A percentile compares a stretch with the other conserved stretches of the same genome.
These are phyloP conservation scores for Lineus longissimus DNA, from an alignment of 1,140 invertebrate species.

Conservation along the genomic window DNA sequence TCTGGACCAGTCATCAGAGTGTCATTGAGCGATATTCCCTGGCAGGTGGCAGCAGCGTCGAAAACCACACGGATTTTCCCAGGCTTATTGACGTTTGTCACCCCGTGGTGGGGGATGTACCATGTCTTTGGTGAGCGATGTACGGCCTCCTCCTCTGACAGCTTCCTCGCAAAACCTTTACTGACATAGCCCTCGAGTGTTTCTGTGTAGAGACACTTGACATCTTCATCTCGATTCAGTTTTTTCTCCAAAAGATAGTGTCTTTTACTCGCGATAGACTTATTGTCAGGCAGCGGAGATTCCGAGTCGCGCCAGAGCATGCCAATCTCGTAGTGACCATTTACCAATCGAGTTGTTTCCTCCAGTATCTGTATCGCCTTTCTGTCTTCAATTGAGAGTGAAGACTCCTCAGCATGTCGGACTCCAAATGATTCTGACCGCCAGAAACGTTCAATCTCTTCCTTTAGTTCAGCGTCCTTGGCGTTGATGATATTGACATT, in stretches of 20 bases:
- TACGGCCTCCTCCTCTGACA: background rate
- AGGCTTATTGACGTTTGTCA: constrained; percentile 22
- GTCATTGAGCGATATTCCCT: constrained; percentile 32
- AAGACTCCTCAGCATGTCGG: too few relatives aligned
- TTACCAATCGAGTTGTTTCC: background rate
- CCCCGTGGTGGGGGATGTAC: constrained; percentile 27
- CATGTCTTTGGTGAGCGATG: background rate
- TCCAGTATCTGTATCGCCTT: too few relatives aligned
- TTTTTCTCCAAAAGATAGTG: background rate
- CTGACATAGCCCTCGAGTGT: background rate
- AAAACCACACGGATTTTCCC: constrained; percentile 24
- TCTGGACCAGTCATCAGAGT: constrained; percentile 36
- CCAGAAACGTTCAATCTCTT: too few relatives aligned
- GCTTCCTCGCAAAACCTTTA: background rate
- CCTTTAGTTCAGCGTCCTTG: too few relatives aligned
- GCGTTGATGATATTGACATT: too few relatives aligned
- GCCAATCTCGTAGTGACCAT: background rate
- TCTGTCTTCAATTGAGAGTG: too few relatives aligned
- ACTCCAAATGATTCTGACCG: too few relatives aligned
- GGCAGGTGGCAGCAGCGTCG: constrained; percentile 20
- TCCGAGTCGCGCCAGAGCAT: background rate
- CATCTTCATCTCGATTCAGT: background rate
- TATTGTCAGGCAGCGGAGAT: background rate
- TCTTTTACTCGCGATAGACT: background rate
- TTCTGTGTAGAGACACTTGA: background rate